Base-by-base conservation (phyloP, 2,888 invertebrate genomes). In the Tetheella fluctuosa region DNA sequence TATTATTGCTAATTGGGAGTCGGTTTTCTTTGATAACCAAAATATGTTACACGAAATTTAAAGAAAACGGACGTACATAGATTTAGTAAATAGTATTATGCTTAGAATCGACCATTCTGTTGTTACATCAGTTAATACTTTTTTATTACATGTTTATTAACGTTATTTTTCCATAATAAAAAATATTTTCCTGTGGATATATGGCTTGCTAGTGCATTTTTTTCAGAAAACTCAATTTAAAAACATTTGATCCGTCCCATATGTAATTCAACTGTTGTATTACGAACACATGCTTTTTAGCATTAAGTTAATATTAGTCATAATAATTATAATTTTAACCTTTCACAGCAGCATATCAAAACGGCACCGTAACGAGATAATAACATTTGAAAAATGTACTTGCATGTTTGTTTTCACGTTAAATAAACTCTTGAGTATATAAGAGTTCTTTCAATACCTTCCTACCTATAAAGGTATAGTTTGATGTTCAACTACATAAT, bases 361-460 rank as follows among this genome's bases (percentile, higher is more conserved):
- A 80, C 67, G 73, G 89, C 91, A 90, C 89, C 67, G 61, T 85
- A 86, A 82, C 79, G 76, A 79, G 79, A 78, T 83, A 80, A 79
- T 75, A 86, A 81, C 84, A 85, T 89, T 85, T 71, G 71, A 74
- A 76, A 88, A 88, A 89, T 90, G 90, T 92, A 91, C 80, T 88
- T 89, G 91, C 91, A 90, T 91, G 89, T 86, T 90, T 90, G 88
- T 90, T 90, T 90, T 89, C 79, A 84, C 73, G 73, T 83, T 89
- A 79, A 90, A 84, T 91, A 91, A 91, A 90, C 73, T 81, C 77
- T 81, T 85, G 74, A 80, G 71, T 79, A 78, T 76, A 74, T 58
- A 64, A 61, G 58, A 39, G 17, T 58, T 59, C 59, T 70, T 72
- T 69, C 15, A 39, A 13, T 34, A 34, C 34, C 34, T 13, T 34